Evolutionary conservation across 2,797 vertebrate species (phyloP).

Genomic region (Parauchenoglanis ngamensis): DNA sequence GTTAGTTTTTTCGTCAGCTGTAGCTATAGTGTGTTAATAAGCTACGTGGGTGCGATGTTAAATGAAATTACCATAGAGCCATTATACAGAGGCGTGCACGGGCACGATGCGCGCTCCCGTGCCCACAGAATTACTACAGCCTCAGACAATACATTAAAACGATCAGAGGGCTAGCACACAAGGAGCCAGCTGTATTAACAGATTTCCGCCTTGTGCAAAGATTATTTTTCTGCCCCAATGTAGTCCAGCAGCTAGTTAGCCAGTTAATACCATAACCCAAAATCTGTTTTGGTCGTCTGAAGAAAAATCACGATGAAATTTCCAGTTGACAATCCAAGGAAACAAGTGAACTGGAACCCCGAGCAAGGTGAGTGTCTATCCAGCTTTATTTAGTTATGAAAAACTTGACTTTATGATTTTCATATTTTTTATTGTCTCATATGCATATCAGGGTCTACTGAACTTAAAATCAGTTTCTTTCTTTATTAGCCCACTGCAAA

Average conservation of each 20-base stretch:
- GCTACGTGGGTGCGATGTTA: neutral
- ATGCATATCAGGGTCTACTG: neutral
- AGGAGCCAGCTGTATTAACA: neutral
- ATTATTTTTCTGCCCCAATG: neutral
- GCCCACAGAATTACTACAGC: slow-evolving; percentile 16
- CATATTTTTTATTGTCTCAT: neutral
- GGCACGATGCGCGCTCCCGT: slow-evolving; percentile 27
- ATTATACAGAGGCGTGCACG: slow-evolving; percentile 43
- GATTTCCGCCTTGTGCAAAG: neutral
- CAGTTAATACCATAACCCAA: neutral
- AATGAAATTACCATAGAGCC: neutral
- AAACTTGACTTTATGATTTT: neutral
- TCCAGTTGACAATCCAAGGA: slow-evolving; percentile 93
- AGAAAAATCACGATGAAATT: slow-evolving; percentile 93
- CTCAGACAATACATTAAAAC: slow-evolving; percentile 31
- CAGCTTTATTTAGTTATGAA: slow-evolving; percentile 15
- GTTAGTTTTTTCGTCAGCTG: neutral
- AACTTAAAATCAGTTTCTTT: neutral
- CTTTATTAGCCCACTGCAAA: neutral
- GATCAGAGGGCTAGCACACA: neutral
- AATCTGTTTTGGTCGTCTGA: neutral
- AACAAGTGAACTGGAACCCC: slow-evolving; percentile 97
- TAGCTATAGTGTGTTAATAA: neutral
- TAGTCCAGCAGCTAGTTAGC: neutral
- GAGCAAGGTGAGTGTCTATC: slow-evolving; percentile 86